These are phyloP conservation scores for Aplysia californica DNA, from an alignment of 1,140 invertebrate species.

Conservation along the genomic window DNA sequence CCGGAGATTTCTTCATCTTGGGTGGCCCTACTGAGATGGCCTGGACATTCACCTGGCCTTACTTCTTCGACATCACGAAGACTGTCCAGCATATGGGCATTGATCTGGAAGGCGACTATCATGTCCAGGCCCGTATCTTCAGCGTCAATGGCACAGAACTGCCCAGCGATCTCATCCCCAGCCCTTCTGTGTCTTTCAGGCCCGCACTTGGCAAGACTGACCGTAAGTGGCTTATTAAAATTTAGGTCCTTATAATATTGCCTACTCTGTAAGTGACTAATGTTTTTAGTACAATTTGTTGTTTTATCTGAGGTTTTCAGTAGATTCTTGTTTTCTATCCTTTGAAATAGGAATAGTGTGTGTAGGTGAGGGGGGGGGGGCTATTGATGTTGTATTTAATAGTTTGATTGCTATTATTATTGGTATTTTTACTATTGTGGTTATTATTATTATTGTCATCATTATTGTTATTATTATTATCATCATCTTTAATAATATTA, in stretches of 20 bases:
- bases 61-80: conserved; percentile 36
- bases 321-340: too few species aligned
- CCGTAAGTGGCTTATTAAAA: too few species aligned
- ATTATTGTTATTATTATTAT: not conserved
- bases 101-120: conserved; percentile 23
- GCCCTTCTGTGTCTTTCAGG: conserved; percentile 22
- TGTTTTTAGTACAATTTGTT: too few species aligned
- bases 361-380: too few species aligned
- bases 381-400: not conserved
- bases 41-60: conserved; percentile 29
- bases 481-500: not conserved
- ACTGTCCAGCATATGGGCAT: conserved; percentile 7
- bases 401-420: not conserved
- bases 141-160: conserved; percentile 36
- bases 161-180: conserved; percentile 13
- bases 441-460: not conserved
- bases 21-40: conserved; percentile 33
- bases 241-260: too few species aligned
- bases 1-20: conserved; percentile 34
- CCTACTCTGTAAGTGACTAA: too few species aligned
- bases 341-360: too few species aligned
- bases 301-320: too few species aligned
- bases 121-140: conserved; percentile 26
- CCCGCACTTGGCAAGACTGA: conserved; percentile 23
- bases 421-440: not conserved